Percentiles rank a stretch among this genome's conserved stretches.
Evolutionary conservation across 2,888 invertebrate genomes (phyloP).

Genomic region (Tubiluchus corallicola): DNA sequence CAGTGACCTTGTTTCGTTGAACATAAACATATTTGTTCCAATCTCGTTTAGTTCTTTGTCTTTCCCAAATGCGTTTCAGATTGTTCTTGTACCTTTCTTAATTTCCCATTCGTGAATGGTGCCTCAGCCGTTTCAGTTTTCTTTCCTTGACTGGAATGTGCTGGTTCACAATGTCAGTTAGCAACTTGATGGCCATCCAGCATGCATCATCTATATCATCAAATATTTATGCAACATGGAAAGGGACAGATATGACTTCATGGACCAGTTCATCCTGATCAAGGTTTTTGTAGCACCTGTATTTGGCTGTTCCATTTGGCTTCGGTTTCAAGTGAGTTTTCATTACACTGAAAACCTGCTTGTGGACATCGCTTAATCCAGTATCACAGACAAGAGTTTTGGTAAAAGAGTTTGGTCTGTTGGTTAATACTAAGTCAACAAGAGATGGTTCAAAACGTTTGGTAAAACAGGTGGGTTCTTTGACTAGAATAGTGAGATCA

Average conservation of each 20-base stretch:
- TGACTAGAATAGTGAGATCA: not conserved
- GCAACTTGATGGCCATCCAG: not conserved
- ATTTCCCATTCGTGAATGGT: conserved; percentile 3
- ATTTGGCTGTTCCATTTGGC: not conserved
- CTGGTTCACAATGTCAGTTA: not conserved
- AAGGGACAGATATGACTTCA: not conserved
- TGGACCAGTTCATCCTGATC: not conserved
- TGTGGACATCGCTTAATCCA: not conserved
- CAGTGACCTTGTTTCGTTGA: not conserved
- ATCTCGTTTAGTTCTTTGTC: not conserved
- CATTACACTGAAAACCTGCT: not conserved
- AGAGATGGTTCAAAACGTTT: not conserved
- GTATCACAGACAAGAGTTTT: not conserved
- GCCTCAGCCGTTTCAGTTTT: not conserved
- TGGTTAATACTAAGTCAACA: not conserved
- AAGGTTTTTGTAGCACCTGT: not conserved
- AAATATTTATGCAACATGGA: not conserved
- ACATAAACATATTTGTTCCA: not conserved
- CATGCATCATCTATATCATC: conserved; percentile 1
- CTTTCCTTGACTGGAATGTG: conserved; percentile 1
- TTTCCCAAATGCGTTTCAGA: not conserved
- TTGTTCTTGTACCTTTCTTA: not conserved
- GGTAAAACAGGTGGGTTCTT: too few relatives aligned
- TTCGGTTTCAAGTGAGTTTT: not conserved
- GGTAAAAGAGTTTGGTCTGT: not conserved